Evolutionary conservation across 2,888 invertebrate species (phyloP), one percentile per base, ranked within the genome.

Genomic region (Aethes cnicana): DNA sequence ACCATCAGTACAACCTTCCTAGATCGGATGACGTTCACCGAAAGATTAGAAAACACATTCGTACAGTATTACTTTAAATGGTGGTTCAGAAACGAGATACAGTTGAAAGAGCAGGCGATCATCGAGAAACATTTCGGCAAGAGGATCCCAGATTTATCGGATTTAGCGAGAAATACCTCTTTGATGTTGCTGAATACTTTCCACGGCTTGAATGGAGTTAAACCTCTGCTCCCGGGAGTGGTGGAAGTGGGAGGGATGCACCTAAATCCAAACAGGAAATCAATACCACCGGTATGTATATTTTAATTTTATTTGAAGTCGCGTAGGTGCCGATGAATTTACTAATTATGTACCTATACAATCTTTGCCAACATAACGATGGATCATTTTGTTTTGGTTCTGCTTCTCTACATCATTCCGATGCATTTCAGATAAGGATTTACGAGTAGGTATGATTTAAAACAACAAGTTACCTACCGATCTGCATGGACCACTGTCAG

Each of bases 211-310:
- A 90, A 91, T 49, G 92, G 92, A 0, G 86, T 90, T 1, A 84
- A 87, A 12, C 93, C 94, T 0, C 62, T 82, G 2, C 64, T 91
- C 0, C 91, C 92, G 0, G 92, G 91, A 12, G 73, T 93, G 0
- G 79, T 94, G 6, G 94, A 93, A 78, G 88, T 93, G 7, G 93
- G 92, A 5, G 93, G 93, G 0, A 85, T 93, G 72, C 92, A 93
- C 64, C 77, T 93, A 32, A 79, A 79, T 21, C 69, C 76, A 2
- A 64, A 64, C 2, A 71, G 59, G 6, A 81, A 86, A 32, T 62
- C 81, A 2, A 70, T 94, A 57, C 90, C 92, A 0, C 46, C 70
- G 42, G 90, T 90, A 64, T 78, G 81, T 80, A 43, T 26, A 35
- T 21, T 30, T 37, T 56, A 11, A 16, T 30, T 30, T 8, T 8